Evolutionary conservation across 2,797 vertebrate genomes (phyloP).

Genomic region (Geotrypetes seraphini): DNA sequence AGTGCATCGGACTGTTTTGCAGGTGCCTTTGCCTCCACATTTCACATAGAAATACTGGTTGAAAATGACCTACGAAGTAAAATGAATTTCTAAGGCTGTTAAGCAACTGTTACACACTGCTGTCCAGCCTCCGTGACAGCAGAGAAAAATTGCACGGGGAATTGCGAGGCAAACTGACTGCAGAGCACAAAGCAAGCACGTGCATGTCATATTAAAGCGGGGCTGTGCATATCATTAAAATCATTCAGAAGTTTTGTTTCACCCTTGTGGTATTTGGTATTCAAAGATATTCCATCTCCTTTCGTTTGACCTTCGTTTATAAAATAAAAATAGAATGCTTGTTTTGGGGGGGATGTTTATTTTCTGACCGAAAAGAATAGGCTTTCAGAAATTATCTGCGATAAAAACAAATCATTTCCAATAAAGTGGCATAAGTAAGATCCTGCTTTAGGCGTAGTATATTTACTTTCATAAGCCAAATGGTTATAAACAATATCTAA

Average conservation of each 20-base stretch:
- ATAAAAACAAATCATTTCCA: constrained; percentile 6
- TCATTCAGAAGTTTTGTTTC: too few species aligned
- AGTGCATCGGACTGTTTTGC: constrained; percentile 5
- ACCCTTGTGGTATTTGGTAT: too few species aligned
- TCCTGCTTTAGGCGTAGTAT: constrained; percentile 21
- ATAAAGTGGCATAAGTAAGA: constrained; percentile 17
- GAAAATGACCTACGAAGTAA: constrained; percentile 28
- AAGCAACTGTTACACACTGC: too few species aligned
- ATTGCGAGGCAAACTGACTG: constrained; percentile 25
- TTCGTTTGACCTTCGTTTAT: too few species aligned
- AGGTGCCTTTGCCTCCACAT: constrained; percentile 19
- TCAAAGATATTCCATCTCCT: too few species aligned
- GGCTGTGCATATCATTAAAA: too few species aligned
- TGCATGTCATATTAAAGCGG: too few species aligned
- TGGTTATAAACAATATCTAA: constrained; percentile 28
- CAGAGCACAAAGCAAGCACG: constrained; percentile 20
- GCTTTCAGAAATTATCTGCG: too few species aligned
- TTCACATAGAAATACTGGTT: constrained; percentile 24
- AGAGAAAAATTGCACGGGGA: constrained; percentile 11
- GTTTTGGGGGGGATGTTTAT: too few species aligned
- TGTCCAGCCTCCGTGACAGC: constrained; percentile 7
- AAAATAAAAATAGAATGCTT: too few species aligned
- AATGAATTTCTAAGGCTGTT: constrained; percentile 19
- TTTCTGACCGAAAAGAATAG: too few species aligned
- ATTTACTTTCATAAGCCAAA: constrained; percentile 30